Conservation (phyloP, 1,140 invertebrate species). For the Megalonaias nervosa region DNA sequence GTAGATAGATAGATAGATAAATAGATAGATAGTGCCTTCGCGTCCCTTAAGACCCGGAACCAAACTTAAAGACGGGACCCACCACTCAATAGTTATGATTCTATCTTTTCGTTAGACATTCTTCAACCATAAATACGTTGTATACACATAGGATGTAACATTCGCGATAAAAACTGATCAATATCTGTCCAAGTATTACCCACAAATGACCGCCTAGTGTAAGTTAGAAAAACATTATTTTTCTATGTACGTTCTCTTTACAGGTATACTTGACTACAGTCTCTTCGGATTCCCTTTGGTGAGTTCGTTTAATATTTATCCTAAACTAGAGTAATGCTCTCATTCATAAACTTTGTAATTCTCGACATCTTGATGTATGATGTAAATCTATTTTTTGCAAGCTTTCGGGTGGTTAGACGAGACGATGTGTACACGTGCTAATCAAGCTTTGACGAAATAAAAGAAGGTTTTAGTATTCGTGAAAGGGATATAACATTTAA, state of each 20-base stretch:
- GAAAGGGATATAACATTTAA: background rate
- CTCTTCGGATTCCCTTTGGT: slow-evolving; percentile 81
- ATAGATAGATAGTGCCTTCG: background rate
- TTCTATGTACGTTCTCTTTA: slow-evolving; percentile 1
- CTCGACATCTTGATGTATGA: background rate
- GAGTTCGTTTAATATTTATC: slow-evolving; percentile 21
- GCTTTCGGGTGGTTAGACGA: background rate
- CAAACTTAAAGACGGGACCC: background rate
- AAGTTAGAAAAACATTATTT: background rate
- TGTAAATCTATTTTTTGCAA: background rate
- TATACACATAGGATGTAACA: background rate
- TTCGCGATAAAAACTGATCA: background rate
- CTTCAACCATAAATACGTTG: no score
- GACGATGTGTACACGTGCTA: background rate
- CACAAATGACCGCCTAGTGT: no score
- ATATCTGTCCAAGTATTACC: background rate
- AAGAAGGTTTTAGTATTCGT: background rate
- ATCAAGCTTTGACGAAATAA: no score
- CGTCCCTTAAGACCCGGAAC: background rate
- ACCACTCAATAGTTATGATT: background rate
- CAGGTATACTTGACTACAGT: slow-evolving; percentile 79
- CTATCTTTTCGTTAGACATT: background rate
- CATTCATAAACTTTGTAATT: background rate
- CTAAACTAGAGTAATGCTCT: background rate
- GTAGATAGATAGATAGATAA: no score